Base-by-base conservation (phyloP, 2,113 vertebrate species). In the Rafetus swinhoei region DNA sequence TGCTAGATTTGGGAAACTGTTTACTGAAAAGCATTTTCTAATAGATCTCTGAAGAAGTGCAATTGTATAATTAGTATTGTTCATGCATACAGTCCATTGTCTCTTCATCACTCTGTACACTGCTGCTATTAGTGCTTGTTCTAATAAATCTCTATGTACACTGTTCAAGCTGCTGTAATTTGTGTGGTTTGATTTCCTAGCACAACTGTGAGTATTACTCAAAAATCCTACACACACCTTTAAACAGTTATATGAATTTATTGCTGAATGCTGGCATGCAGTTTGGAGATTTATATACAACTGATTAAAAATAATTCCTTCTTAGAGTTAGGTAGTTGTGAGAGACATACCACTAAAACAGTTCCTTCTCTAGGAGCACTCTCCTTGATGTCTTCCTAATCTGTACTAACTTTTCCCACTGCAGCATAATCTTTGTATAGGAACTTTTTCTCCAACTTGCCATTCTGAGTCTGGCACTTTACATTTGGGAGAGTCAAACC, bases 111-210 rank as follows among this genome's bases (percentile, higher is more conserved):
- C 98, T 97, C 97, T 97, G 95, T 97, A 97, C 95, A 95, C 97
- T 98, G 98, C 99, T 99, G 99, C 99, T 99, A 98, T 97, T 98
- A 98, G 98, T 98, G 98, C 98, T 99, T 98, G 98, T 99, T 99
- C 98, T 97, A 99, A 99, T 99, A 99, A 98, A 99, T 95, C 96
- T 97, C 88, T 93, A 96, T 97, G 96, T 97, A 96, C 97, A 97
- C 96, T 96, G 92, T 97, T 97, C 95, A 95, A 95, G 84, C 85
- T 92, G 55, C 81, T 94, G 88, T 93, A 53, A 79, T 18, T 45
- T 93, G 86, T 94, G 90, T 84, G 83, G 94, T 94, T 88, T 97
- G 81, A 86, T 96, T 96, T 95, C 39, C 95, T 84, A 86, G 59
- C 60, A n/a, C 59, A 82, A 82, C 79, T 52, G 32, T 82, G 79